Evolutionary conservation across 2,113 vertebrate species (phyloP).

Genomic region (Pionites leucogaster): DNA sequence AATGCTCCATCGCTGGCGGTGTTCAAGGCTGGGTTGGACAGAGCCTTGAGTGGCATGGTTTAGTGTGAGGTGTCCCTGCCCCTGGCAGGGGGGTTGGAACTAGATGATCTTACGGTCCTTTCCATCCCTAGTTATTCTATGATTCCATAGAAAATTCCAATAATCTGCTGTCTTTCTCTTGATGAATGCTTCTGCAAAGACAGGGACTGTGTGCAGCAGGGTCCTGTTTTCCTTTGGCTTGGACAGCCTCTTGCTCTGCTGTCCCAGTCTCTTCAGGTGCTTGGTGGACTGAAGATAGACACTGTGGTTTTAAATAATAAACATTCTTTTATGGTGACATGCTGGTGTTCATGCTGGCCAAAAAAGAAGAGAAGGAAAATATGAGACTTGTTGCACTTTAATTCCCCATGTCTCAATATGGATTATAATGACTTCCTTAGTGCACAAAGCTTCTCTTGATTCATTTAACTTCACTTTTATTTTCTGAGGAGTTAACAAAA

Average conservation of each 20-base stretch:
- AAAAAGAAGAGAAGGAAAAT: neutral
- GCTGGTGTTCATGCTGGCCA: accelerated
- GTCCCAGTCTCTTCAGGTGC: neutral
- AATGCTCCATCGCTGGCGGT: too few relatives aligned
- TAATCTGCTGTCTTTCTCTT: neutral
- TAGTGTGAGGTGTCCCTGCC: too few relatives aligned
- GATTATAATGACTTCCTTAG: neutral
- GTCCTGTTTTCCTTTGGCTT: neutral
- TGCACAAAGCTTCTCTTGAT: neutral
- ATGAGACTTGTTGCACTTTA: neutral
- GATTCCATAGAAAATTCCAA: neutral
- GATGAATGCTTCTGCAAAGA: neutral
- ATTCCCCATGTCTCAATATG: neutral
- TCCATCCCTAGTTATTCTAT: too few relatives aligned
- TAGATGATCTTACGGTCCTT: too few relatives aligned
- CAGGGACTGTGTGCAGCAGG: neutral
- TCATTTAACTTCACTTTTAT: neutral
- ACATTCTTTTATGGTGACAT: neutral
- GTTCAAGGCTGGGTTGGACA: too few relatives aligned
- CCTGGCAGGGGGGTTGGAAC: too few relatives aligned
- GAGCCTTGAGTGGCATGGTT: too few relatives aligned
- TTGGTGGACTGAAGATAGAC: neutral
- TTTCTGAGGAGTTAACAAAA: neutral
- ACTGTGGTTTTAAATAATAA: neutral
- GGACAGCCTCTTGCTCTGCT: neutral